Conservation (phyloP, 1,140 invertebrate genomes). For the Micrasema longulum region DNA sequence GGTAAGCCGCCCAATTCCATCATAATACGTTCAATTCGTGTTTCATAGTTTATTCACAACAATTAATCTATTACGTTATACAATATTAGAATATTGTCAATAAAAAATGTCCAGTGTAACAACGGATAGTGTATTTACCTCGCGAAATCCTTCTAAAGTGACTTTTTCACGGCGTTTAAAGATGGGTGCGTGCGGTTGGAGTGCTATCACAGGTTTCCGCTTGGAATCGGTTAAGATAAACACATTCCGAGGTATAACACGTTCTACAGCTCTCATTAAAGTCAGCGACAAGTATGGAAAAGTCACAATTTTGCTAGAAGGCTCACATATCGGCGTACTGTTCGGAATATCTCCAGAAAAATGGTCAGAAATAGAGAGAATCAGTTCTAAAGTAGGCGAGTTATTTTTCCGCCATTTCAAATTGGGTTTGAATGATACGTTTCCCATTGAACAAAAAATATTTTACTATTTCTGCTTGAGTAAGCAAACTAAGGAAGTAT, state of each 20-base stretch:
- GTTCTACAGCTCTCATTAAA: conserved; percentile 38
- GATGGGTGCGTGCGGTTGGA: conserved; percentile 35
- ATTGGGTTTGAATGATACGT: conserved; percentile 33
- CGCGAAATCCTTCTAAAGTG: conserved; percentile 30
- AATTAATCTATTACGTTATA: too few relatives aligned
- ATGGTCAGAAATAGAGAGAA: conserved; percentile 40
- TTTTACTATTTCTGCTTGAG: conserved; percentile 43
- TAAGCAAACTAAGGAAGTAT: conserved; percentile 22
- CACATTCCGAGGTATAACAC: neutral
- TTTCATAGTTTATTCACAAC: too few relatives aligned
- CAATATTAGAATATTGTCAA: too few relatives aligned
- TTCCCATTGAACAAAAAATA: conserved; percentile 41
- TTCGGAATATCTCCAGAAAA: conserved; percentile 29
- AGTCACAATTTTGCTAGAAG: conserved; percentile 37
- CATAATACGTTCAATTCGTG: too few relatives aligned
- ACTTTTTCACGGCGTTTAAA: conserved; percentile 31
- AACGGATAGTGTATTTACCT: conserved; percentile 19
- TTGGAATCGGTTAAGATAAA: conserved; percentile 43
- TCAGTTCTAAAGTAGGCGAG: neutral
- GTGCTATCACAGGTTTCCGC: conserved; percentile 25
- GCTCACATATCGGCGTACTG: conserved; percentile 22
- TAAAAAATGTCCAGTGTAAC: too few relatives aligned
- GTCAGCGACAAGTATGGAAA: conserved; percentile 25
- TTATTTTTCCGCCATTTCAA: conserved; percentile 45
- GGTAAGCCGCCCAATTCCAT: too few relatives aligned